Conservation (phyloP, 2,797 vertebrate genomes). For the Notolepis coatsorum region DNA sequence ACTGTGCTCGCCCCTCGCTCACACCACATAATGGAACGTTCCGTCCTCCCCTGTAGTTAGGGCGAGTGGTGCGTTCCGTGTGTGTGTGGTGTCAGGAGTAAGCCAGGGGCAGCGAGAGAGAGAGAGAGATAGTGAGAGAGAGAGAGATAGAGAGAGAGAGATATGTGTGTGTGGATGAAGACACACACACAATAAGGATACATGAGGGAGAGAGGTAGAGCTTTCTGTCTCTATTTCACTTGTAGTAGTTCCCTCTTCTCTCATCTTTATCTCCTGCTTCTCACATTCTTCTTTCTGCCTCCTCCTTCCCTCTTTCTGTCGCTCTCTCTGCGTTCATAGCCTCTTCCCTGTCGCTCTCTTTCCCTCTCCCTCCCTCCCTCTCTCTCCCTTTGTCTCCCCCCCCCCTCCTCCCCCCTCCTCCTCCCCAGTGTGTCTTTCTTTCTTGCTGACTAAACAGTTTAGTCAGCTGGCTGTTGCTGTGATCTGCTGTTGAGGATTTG, state of each 20-base stretch:
- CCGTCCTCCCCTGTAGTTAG: not conserved
- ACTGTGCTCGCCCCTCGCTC: slow-evolving; percentile 14
- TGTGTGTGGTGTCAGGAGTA: not conserved
- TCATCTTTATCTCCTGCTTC: not conserved
- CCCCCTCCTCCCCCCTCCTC: slow-evolving; percentile 45
- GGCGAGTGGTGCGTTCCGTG: not conserved
- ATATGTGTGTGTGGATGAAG: slow-evolving; percentile 6
- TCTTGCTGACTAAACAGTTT: slow-evolving; percentile 87
- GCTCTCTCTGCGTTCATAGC: slow-evolving; percentile 34
- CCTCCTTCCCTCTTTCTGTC: slow-evolving; percentile 14
- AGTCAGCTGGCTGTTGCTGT: slow-evolving; percentile 82
- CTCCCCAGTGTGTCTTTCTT: slow-evolving; percentile 47
- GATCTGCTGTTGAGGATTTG: slow-evolving; percentile 75
- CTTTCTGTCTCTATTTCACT: not conserved
- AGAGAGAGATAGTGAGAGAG: not conserved
- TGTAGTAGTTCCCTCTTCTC: not conserved
- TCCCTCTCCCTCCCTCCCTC: slow-evolving; percentile 31
- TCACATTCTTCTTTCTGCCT: not conserved
- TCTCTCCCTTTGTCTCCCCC: slow-evolving; percentile 20
- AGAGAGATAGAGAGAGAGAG: slow-evolving; percentile 1
- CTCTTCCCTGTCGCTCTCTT: slow-evolving; percentile 26
- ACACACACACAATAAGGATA: slow-evolving; percentile 12
- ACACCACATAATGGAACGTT: not conserved
- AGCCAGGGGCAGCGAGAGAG: not conserved
- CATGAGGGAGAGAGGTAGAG: not conserved